A percentile compares a stretch with the other conserved stretches of the same genome.
These are phyloP conservation scores for Tineola bisselliella DNA, from an alignment of 2,888 invertebrate genomes.

Conservation along the genomic window DNA sequence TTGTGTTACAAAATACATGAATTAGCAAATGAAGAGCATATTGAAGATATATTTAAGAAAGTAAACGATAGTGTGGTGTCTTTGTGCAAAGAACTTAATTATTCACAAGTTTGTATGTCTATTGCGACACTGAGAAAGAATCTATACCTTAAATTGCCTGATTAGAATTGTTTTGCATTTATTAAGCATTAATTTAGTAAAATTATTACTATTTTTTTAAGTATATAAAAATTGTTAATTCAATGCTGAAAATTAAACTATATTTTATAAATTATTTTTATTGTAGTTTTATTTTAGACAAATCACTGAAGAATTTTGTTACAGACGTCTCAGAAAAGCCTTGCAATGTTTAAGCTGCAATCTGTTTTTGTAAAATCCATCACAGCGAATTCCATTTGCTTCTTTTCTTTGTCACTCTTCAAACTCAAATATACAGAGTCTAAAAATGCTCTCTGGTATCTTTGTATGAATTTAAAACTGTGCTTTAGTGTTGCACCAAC, in stretches of 20 bases:
- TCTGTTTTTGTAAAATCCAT: conserved; percentile 58
- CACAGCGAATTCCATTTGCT: conserved; percentile 59
- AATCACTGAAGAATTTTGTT: too few relatives aligned
- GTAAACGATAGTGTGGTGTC: conserved; percentile 36
- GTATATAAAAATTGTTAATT: too few relatives aligned
- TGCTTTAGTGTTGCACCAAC: conserved; percentile 82
- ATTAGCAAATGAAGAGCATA: conserved; percentile 32
- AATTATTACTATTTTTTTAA: too few relatives aligned
- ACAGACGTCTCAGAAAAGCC: too few relatives aligned
- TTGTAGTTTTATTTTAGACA: too few relatives aligned
- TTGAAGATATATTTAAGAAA: conserved; percentile 46
- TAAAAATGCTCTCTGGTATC: conserved; percentile 72
- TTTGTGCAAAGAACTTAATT: conserved; percentile 28
- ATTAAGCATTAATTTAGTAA: not conserved
- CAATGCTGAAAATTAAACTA: too few relatives aligned
- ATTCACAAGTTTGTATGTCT: conserved; percentile 43
- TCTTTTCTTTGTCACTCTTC: conserved; percentile 71
- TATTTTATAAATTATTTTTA: too few relatives aligned
- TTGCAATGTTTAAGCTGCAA: conserved; percentile 47
- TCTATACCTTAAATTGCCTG: conserved; percentile 35
- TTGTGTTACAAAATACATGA: conserved; percentile 36
- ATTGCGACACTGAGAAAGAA: conserved; percentile 45
- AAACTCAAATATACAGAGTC: conserved; percentile 71
- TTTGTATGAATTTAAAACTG: conserved; percentile 78
- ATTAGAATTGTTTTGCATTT: not conserved